Evolutionary conservation across 2,113 vertebrate species (phyloP).

Genomic region (Eidolon helvum): DNA sequence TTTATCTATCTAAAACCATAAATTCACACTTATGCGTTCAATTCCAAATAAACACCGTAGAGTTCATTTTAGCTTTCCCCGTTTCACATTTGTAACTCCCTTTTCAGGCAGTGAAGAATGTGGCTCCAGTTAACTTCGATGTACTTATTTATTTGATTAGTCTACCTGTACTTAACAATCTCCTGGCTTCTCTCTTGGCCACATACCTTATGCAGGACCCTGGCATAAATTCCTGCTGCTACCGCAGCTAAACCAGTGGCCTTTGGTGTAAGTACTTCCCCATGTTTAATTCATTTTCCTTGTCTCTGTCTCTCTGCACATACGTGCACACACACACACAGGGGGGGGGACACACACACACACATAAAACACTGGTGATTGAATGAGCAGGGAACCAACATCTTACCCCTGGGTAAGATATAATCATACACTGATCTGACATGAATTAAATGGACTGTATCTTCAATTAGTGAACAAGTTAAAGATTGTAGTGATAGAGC

Average conservation of each 20-base stretch:
- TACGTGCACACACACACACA: background rate
- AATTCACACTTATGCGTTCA: background rate
- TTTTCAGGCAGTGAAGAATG: background rate
- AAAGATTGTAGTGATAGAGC: slow-evolving; percentile 37
- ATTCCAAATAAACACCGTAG: background rate
- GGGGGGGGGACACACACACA: too few relatives aligned
- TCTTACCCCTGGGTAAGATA: background rate
- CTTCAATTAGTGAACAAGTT: slow-evolving; percentile 42
- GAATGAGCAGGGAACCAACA: background rate
- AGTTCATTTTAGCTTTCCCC: background rate
- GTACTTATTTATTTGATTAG: background rate
- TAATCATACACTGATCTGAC: background rate
- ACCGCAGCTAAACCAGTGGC: background rate
- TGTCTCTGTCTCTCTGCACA: background rate
- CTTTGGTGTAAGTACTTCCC: background rate
- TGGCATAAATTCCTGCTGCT: background rate
- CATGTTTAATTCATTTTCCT: background rate
- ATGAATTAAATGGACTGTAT: slow-evolving; percentile 11
- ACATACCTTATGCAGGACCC: background rate
- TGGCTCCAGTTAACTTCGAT: background rate
- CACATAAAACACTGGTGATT: background rate
- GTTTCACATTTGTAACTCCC: background rate
- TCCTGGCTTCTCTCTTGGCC: background rate
- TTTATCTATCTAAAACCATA: background rate
- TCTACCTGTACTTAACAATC: background rate